Conservation (phyloP, 2,888 invertebrate species). For the Ceriagrion tenellum region DNA sequence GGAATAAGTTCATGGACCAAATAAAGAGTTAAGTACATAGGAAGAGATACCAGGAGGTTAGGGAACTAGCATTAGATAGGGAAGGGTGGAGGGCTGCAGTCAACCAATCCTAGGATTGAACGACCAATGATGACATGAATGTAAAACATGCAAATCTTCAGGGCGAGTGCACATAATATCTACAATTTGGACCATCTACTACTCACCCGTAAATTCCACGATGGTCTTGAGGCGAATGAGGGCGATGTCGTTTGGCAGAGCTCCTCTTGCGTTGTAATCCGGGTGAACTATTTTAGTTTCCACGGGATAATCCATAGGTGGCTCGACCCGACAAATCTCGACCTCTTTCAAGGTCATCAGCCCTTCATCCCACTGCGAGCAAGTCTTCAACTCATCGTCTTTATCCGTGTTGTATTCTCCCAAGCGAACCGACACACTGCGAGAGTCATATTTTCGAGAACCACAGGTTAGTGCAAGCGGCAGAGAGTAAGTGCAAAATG, state of each 20-base stretch:
- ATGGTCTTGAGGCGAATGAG: not conserved
- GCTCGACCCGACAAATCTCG: not conserved
- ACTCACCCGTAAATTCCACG: conserved; percentile 23
- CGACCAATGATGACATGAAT: too few relatives aligned
- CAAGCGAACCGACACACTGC: conserved; percentile 28
- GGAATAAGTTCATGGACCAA: too few relatives aligned
- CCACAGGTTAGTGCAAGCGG: too few relatives aligned
- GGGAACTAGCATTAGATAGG: too few relatives aligned
- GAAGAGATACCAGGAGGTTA: too few relatives aligned
- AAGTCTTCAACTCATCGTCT: not conserved
- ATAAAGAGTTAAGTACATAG: too few relatives aligned
- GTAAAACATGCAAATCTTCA: too few relatives aligned
- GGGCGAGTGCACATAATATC: too few relatives aligned
- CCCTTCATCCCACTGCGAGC: not conserved
- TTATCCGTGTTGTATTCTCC: conserved; percentile 26
- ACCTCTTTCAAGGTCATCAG: not conserved
- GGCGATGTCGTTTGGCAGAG: conserved; percentile 14
- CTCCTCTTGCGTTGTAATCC: not conserved
- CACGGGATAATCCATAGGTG: conserved; percentile 20
- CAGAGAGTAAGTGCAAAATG: too few relatives aligned
- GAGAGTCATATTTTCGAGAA: not conserved
- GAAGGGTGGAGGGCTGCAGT: too few relatives aligned
- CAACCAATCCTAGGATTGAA: too few relatives aligned
- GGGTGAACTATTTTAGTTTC: not conserved
- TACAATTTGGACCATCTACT: too few relatives aligned